A percentile compares a stretch with the other conserved stretches of the same genome.
Conservation (phyloP, 2,113 vertebrate species). For the Carlito syrichta region DNA sequence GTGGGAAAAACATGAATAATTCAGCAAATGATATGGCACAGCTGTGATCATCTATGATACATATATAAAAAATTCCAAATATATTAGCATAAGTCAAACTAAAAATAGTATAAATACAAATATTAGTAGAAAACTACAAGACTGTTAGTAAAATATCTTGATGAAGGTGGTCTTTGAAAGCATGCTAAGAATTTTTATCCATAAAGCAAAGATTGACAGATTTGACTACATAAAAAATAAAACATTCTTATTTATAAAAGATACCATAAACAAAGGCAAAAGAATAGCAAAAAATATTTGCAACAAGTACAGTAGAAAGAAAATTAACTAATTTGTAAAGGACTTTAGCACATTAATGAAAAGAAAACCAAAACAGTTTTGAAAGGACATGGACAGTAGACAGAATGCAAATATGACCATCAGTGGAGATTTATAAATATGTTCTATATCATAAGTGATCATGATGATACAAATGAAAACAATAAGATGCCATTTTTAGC, state of each 20-base stretch:
- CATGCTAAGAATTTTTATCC: not conserved
- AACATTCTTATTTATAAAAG: not conserved
- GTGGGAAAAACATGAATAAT: not conserved
- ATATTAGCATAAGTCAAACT: not conserved
- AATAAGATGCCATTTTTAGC: not conserved
- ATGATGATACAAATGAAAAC: not conserved
- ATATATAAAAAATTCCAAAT: not conserved
- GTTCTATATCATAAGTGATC: not conserved
- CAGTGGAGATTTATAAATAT: not conserved
- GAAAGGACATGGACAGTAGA: not conserved
- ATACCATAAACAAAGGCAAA: not conserved
- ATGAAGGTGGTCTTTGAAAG: not conserved
- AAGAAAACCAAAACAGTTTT: not conserved
- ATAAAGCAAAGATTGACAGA: not conserved
- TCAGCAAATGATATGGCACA: not conserved
- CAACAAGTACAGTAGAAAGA: not conserved
- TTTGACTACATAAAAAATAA: not conserved
- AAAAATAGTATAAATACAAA: not conserved
- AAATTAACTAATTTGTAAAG: not conserved
- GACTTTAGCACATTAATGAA: not conserved
- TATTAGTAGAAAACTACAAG: not conserved
- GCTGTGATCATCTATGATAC: not conserved
- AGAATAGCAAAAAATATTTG: not conserved
- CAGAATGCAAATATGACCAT: not conserved
- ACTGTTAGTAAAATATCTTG: not conserved